phyloP scores from a whole-genome alignment of 2,888 invertebrate genomes.

The Archaeoteleia sp. region DNA sequence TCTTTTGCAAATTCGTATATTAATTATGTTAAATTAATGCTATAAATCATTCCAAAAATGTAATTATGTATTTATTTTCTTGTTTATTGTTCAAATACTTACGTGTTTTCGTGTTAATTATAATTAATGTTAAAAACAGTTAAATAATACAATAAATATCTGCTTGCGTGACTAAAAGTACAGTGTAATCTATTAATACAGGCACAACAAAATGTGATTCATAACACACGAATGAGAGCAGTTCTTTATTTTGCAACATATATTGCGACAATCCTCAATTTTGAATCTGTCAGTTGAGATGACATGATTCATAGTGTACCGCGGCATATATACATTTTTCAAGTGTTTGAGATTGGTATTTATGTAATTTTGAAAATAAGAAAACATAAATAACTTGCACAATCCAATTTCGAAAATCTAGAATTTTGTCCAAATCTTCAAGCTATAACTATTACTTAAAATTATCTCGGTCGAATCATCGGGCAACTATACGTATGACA shows the following conservation, averaged over 20 bases:
- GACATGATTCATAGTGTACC: slow-evolving; percentile 51
- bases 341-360: too few species aligned
- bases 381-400: too few species aligned
- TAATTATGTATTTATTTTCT: too few species aligned
- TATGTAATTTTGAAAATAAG: slow-evolving; percentile 27
- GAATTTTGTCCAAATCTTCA: slow-evolving; percentile 25
- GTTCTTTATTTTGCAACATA: slow-evolving; percentile 54
- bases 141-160: too few species aligned
- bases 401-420: slow-evolving; percentile 25
- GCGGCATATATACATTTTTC: too few species aligned
- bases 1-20: too few species aligned
- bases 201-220: slow-evolving; percentile 33
- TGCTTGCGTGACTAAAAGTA: slow-evolving; percentile 13
- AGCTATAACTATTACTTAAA: slow-evolving; percentile 45
- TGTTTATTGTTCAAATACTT: too few species aligned
- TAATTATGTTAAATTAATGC: too few species aligned
- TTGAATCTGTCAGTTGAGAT: slow-evolving; percentile 43
- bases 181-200: slow-evolving; percentile 48
- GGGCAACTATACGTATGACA: slow-evolving; percentile 31
- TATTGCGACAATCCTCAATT: slow-evolving; percentile 51
- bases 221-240: slow-evolving; percentile 50
- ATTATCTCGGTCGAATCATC: slow-evolving; percentile 46
- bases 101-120: too few species aligned
- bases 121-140: too few species aligned
- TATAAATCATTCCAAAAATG: too few species aligned